Conservation (phyloP, 2,888 invertebrate genomes). For the Drosophila kanekoi region DNA sequence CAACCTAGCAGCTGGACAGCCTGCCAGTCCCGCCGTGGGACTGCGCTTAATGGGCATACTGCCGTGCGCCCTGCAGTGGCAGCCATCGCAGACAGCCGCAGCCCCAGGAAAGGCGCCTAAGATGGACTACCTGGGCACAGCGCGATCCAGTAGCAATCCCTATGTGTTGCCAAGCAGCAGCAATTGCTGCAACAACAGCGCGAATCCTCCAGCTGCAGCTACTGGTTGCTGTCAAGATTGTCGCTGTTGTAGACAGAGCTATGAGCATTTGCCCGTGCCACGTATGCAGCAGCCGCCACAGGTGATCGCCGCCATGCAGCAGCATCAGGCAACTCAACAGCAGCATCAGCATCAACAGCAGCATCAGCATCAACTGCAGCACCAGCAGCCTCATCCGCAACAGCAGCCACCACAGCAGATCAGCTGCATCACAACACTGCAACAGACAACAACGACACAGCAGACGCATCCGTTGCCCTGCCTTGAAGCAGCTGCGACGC, state of each 20-base stretch:
- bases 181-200: slow-evolving; percentile 51
- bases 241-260: slow-evolving; percentile 51
- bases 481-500: slow-evolving; percentile 5
- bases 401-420: slow-evolving; percentile 53
- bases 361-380: slow-evolving; percentile 39
- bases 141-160: slow-evolving; percentile 74
- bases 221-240: slow-evolving; percentile 57
- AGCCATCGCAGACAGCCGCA: slow-evolving; percentile 37
- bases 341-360: slow-evolving; percentile 66
- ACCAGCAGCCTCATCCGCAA: slow-evolving; percentile 35
- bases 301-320: slow-evolving; percentile 35
- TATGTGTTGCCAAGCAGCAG: slow-evolving; percentile 60
- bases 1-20: slow-evolving; percentile 35
- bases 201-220: slow-evolving; percentile 10
- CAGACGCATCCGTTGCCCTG: slow-evolving; percentile 44
- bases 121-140: slow-evolving; percentile 52
- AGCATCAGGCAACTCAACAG: slow-evolving; percentile 37
- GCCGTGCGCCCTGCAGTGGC: slow-evolving; percentile 84
- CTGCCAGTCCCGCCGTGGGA: slow-evolving; percentile 82
- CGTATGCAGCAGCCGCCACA: slow-evolving; percentile 63
- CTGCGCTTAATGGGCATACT: slow-evolving; percentile 83
- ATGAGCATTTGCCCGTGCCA: slow-evolving; percentile 70
- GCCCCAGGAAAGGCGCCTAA: slow-evolving; percentile 77
- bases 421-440: slow-evolving; percentile 66
- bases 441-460: slow-evolving; percentile 60